Percentiles rank a stretch among this genome's conserved stretches.
phyloP scores from a whole-genome alignment of 2,113 vertebrate genomes.

The Hemicordylus capensis region DNA sequence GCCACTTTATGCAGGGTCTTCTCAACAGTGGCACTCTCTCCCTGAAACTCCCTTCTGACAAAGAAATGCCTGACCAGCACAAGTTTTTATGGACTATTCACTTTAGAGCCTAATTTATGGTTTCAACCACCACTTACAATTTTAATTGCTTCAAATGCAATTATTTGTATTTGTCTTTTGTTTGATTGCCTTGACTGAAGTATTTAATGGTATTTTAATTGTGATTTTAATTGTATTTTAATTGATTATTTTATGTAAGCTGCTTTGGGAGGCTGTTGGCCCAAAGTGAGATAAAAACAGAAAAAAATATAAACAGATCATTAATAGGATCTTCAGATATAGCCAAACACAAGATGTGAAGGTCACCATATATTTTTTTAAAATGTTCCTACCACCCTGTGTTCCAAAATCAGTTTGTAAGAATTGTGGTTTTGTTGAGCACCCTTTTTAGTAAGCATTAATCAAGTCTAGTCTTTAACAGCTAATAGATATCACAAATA shows the following conservation, averaged over 20 bases:
- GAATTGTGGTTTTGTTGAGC: constrained; percentile 9
- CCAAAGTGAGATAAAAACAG: background rate
- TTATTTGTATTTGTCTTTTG: background rate
- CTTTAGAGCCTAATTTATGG: background rate
- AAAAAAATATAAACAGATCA: background rate
- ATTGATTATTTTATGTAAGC: background rate
- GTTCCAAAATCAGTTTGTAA: constrained; percentile 24
- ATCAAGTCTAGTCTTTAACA: constrained; percentile 26
- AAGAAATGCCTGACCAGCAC: background rate
- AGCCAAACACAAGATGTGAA: background rate
- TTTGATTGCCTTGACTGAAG: background rate
- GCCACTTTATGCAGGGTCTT: background rate
- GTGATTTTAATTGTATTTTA: background rate
- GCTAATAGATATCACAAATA: constrained; percentile 21
- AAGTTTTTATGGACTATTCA: background rate
- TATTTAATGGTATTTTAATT: background rate
- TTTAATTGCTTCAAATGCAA: background rate
- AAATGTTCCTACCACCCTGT: constrained; percentile 6
- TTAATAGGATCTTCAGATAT: background rate
- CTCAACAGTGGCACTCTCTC: background rate
- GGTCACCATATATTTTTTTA: background rate
- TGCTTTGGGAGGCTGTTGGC: background rate
- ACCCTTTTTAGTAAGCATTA: constrained; percentile 20
- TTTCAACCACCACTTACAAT: background rate
- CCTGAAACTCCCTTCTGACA: background rate